Base-by-base conservation (phyloP, 2,888 invertebrate species). In the Flexamia atlantica region DNA sequence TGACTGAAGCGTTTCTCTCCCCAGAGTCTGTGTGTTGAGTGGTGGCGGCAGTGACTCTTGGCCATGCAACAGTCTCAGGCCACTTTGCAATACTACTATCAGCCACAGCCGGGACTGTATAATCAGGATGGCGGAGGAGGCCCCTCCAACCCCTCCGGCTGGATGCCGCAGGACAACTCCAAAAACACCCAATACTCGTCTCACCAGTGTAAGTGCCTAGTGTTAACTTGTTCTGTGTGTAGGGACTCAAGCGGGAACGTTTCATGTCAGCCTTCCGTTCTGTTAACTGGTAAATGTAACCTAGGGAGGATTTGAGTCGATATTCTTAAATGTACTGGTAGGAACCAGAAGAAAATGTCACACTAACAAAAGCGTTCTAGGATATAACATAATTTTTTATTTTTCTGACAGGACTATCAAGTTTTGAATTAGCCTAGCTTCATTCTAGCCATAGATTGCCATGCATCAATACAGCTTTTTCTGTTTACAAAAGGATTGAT, bases 1-100 rank as follows among this genome's bases (percentile, higher is more conserved):
- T 64, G 64, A 64, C 64, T 64, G 64, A 64, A 64, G 64, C 64
- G 64, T 64, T 64, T 64, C 64, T 64, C 64, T 64, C 57, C 57
- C 28, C 28, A 64, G 64, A 30, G 64, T 12, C 17, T 17, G 64
- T 28, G 64, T 64, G 64, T 64, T 64, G 64, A 64, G 64, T 64
- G 64, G 64, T 64, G 64, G 64, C 64, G 28, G 64, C 64, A 64
- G 64, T 30, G 28, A 64, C 28, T 17, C 10, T 28, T 30, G 64
- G 64, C 64, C 64, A 64, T 64, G 64, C 64, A 64, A 64, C 64
- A 64, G 64, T 17, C 64, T 25, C 64, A 25, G 25, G 64, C n/a
- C n/a, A n/a, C 64, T 10, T n/a, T 64, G 30, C 64, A 25, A 64
- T 28, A 4, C 25, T 28, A 64, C 64, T 64, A 64, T 28, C 5